Conservation (phyloP, 2,888 invertebrate genomes). For the Epinotia demarniana region DNA sequence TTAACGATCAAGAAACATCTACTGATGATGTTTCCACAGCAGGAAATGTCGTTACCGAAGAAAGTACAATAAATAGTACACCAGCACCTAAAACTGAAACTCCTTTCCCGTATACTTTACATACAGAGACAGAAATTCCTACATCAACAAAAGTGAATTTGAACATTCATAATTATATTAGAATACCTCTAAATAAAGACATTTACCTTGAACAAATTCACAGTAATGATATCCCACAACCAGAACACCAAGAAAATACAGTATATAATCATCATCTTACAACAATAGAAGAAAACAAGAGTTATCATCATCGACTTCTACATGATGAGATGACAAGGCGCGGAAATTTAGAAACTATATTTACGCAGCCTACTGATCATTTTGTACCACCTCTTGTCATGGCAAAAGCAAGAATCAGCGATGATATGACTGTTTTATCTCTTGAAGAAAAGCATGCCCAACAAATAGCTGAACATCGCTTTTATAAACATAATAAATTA, state of each 20-base stretch:
- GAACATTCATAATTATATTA: constrained; percentile 45
- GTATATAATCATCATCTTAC: constrained; percentile 65
- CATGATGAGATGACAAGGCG: constrained; percentile 76
- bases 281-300: constrained; percentile 72
- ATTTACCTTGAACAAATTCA: constrained; percentile 57
- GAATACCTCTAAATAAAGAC: constrained; percentile 58
- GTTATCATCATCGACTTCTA: constrained; percentile 74
- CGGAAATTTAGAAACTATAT: constrained; percentile 78
- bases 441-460: constrained; percentile 80
- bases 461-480: constrained; percentile 69
- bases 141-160: constrained; percentile 35
- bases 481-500: constrained; percentile 54
- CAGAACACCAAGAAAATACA: constrained; percentile 59
- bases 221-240: constrained; percentile 69
- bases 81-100: constrained; percentile 47
- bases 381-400: constrained; percentile 82
- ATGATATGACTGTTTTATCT: constrained; percentile 80
- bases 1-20: constrained; percentile 64
- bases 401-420: constrained; percentile 80
- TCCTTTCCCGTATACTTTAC: constrained; percentile 50
- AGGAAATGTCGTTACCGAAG: constrained; percentile 64
- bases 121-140: constrained; percentile 50
- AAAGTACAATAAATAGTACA: constrained; percentile 58
- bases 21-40: constrained; percentile 66
- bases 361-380: constrained; percentile 80